Evolutionary conservation across 2,113 vertebrate species (phyloP), one percentile per base, ranked within the genome.

Genomic region (Anguilla rostrata): DNA sequence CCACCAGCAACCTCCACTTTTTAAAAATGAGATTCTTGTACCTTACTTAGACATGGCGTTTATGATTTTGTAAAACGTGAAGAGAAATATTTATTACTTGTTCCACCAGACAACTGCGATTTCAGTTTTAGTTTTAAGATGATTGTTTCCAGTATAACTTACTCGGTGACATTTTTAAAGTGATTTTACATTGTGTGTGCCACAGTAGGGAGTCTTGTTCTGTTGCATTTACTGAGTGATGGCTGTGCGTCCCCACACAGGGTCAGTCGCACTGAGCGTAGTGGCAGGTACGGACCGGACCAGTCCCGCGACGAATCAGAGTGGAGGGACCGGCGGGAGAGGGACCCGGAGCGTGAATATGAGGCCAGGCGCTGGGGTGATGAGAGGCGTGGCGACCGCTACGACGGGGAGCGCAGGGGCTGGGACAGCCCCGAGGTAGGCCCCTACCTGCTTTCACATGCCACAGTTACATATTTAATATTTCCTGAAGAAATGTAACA

Each of bases 201-300:
- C n/a, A 0, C 71, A 75, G 71, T 12, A 20, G 43, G 29, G 1
- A n/a, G n/a, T 34, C 71, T 20, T 83, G 43, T 81, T 43, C 16
- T 80, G 78, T 41, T 41, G 80, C 46, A 39, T 5, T 26, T n/a
- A 39, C 18, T 40, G 71, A 75, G 26, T 43, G 26, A 26, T 22
- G 6, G 6, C 15, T 20, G 80, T 7, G 8, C n/a, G n/a, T 39
- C 26, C 80, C 9, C 14, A 39, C 84, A 78, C 90, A 99, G 98
- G 87, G 96, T 98, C 85, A 97, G 98, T 91, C 95, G 98, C 89
- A 98, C 98, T 40, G 98, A 99, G 85, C 97, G 98, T 8, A 99
- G 98, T 34, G 98, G 98, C 87, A 95, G 98, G 84, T 99, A 99
- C 0, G 98, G 98, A 46, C 98, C 97, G 1, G 97, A 98, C 41